Evolutionary conservation across 2,113 vertebrate genomes (phyloP), one percentile per base, ranked within the genome.

Genomic region (Mustela lutreola): DNA sequence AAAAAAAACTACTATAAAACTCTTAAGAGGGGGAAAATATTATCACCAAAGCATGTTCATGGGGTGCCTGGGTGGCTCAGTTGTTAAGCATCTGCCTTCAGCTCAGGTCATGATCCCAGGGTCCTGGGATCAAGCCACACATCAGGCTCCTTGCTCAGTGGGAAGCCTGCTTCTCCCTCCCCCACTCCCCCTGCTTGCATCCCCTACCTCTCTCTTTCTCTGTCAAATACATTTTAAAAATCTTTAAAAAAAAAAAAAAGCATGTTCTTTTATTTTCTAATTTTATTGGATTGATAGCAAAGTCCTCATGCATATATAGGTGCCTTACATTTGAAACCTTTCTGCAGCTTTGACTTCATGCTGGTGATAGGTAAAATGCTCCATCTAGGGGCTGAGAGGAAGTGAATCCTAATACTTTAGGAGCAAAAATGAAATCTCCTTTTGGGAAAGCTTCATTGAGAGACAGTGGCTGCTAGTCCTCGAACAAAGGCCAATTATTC

Each of bases 311-410:
- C 4, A 1, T 10, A 8, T 94, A 82, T 62, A 5, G 56, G n/a
- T 36, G 5, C n/a, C 71, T 96, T 76, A 63, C 78, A 60, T 80
- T 95, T 58, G 53, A 93, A 93, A 88, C 70, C 28, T 18, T 58
- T 67, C 73, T 36, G 50, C 45, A 10, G 4, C 42, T n/a, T 84
- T 91, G 86, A 76, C n/a, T 85, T 91, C 36, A 31, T 88, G 62
- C 39, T 75, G 48, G 45, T 79, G 60, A 65, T 28, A 8, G 45
- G 21, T 71, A 75, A 33, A n/a, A 92, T 70, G 62, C 88, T 56
- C 39, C 36, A 45, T 62, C 78, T 42, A 33, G 56, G 7, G 53
- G 12, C 24, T 82, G 15, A 86, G 45, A 73, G 81, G 83, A 75
- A 93, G 15, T 58, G 21, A 95, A 63, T 22, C 19, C 26, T 56